A percentile compares a stretch with the other conserved stretches of the same genome.
phyloP scores from a whole-genome alignment of 2,888 invertebrate genomes.

The Helobdella robusta region DNA sequence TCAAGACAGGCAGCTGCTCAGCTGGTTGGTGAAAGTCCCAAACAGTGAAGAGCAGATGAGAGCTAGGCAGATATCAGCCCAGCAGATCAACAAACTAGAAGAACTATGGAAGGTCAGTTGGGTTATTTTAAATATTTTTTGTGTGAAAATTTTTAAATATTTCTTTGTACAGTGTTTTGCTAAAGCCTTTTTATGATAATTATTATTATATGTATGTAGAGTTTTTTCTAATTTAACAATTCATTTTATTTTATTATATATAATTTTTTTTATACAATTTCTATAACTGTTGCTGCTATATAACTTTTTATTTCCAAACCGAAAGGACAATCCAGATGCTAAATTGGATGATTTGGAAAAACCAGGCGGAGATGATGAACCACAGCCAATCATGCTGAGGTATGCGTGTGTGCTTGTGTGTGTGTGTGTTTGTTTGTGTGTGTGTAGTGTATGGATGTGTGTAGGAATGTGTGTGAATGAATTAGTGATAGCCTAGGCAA shows the following conservation, averaged over 20 bases:
- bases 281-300: neutral
- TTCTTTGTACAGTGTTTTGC: neutral
- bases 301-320: neutral
- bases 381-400: slow-evolving; percentile 69
- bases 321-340: slow-evolving; percentile 82
- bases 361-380: slow-evolving; percentile 94
- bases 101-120: slow-evolving; percentile 75
- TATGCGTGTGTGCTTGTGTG: no score
- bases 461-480: no score
- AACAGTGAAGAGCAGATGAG: slow-evolving; percentile 89
- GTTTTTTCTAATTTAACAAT: neutral
- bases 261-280: neutral
- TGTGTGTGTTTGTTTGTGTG: no score
- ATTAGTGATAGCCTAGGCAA: no score
- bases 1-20: slow-evolving; percentile 84
- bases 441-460: no score
- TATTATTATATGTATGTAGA: neutral
- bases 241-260: neutral
- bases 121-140: slow-evolving; percentile 17
- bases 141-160: neutral
- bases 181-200: neutral
- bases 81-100: slow-evolving; percentile 92
- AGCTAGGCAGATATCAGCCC: slow-evolving; percentile 89
- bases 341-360: slow-evolving; percentile 95
- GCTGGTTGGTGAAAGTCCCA: slow-evolving; percentile 85